Evolutionary conservation across 1,140 invertebrate genomes (phyloP), one percentile per base, ranked within the genome.

Genomic region (Listronotus bonariensis): DNA sequence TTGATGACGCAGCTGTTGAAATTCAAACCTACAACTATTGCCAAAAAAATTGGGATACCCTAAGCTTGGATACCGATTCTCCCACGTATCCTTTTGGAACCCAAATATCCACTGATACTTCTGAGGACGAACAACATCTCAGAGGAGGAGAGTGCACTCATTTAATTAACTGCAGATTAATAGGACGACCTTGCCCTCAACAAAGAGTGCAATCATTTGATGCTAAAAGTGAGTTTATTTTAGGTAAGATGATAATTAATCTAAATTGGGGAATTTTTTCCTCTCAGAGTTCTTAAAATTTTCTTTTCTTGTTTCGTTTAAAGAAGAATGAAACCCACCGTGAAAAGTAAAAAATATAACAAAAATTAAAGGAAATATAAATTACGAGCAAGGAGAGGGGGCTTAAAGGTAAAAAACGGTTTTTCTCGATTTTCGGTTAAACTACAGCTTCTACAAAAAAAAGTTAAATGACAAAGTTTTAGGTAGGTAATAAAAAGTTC

Each of bases 181-280:
- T 36, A 6, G 40, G 40, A 34, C 43, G 59, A 12, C 7, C 15
- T 20, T 36, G 48, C n/a, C 26, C 52, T 31, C 41, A 31, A 10
- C 45, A 41, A 18, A 20, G 15, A 63, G 20, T 45, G 4, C 36
- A 18, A 45, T 18, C 59, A 36, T 55, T 38, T 46, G 41, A 63
- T 56, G 34, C 45, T 14, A 63, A 63, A 36, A 56, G 61, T 63
- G 36, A 63, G 53, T 55, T 31, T n/a, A 62, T 51, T 60, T 41
- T 51, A 32, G 41, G 18, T 42, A 34, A 32, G 40, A 17, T 43
- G 17, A 9, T 12, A 45, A 7, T 15, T 4, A n/a, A 45, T 7
- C 5, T 45, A 14, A 17, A 14, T 14, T 26, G 20, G 5, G 5
- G 20, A 5, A 26, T 26, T 26, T 26, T 3, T 26, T 26, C 5